Evolutionary conservation across 2,113 vertebrate species (phyloP), one percentile per base, ranked within the genome.

Genomic region (Ceyx melanurus): DNA sequence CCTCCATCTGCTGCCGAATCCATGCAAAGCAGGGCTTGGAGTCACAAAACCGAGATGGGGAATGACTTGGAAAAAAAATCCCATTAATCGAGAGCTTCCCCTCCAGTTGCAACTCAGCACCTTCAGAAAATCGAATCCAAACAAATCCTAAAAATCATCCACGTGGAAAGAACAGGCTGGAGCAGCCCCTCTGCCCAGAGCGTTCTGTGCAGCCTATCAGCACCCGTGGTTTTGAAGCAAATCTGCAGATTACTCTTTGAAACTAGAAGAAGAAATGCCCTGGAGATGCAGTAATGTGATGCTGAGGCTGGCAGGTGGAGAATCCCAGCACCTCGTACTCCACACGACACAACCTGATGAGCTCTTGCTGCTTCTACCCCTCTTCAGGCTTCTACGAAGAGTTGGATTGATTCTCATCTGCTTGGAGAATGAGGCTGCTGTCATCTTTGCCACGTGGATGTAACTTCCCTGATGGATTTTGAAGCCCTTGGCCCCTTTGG

Each of bases 61-160:
- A 94, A 89, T 91, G 92, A 88, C 89, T 51, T 51, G 50, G 37
- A 37, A 37, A 45, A 73, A 81, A 85, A 94, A 70, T 35, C 23
- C 67, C 82, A 86, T 90, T 88, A 91, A 95, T 86, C 43, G 42
- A 54, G 82, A 96, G 85, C 80, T 88, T 80, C 75, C 46, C 56
- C 22, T 67, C 1, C 42, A 15, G 78, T 76, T 80, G 42, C 1
- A 6, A 51, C 46, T 64, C 45, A 13, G 61, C 0, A 0, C 0
- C 0, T 54, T 67, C 73, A 70, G 57, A 42, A 58, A 45, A 67
- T 58, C 8, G 17, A 77, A 94, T 92, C 70, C 74, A 65, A 75
- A 70, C 60, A 67, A 86, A 93, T 60, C 88, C 80, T 68, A 10
- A 68, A 84, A 68, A 13, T 65, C 54, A 40, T 54, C 83, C 65